phyloP scores from a whole-genome alignment of 1,140 invertebrate genomes.

The Drosophila yakuba region DNA sequence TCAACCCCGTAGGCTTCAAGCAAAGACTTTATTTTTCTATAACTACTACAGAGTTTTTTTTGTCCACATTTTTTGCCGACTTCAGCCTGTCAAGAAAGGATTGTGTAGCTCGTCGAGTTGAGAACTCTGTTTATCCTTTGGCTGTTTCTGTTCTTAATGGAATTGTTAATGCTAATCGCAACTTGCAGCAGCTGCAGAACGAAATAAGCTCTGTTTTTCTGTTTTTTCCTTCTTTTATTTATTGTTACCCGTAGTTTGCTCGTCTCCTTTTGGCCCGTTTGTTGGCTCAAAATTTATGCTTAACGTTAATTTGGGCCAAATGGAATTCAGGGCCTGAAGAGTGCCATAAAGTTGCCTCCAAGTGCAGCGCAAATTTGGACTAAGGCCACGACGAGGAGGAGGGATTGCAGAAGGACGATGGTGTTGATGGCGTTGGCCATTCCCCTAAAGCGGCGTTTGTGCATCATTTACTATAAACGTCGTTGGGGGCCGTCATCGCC shows the following conservation, averaged over 20 bases:
- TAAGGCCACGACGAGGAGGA: slow-evolving; percentile 1
- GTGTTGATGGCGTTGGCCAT: slow-evolving; percentile 28
- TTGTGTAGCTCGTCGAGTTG: slow-evolving; percentile 41
- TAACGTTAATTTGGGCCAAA: slow-evolving; percentile 51
- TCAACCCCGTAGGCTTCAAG: slow-evolving; percentile 21
- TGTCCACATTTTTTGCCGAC: slow-evolving; percentile 2
- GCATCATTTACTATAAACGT: slow-evolving; percentile 77
- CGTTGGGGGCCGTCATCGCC: slow-evolving; percentile 36
- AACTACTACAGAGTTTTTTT: neutral
- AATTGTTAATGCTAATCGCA: slow-evolving; percentile 73
- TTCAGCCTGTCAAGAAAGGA: slow-evolving; percentile 55
- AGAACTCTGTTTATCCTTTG: slow-evolving; percentile 42
- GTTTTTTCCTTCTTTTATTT: slow-evolving; percentile 21
- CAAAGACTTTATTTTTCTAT: neutral
- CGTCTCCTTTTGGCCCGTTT: slow-evolving; percentile 5
- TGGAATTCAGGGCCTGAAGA: slow-evolving; percentile 38
- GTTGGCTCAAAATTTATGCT: slow-evolving; percentile 49
- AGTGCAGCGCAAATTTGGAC: slow-evolving; percentile 35
- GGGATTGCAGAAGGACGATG: slow-evolving; percentile 1
- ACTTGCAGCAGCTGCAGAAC: slow-evolving; percentile 27
- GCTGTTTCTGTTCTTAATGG: slow-evolving; percentile 58
- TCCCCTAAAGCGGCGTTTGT: slow-evolving; percentile 53
- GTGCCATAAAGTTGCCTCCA: slow-evolving; percentile 33
- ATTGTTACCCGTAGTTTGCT: slow-evolving; percentile 21
- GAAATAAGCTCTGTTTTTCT: slow-evolving; percentile 9